Evolutionary conservation across 2,797 vertebrate species (phyloP).

Genomic region (Sebastes trivittatus): DNA sequence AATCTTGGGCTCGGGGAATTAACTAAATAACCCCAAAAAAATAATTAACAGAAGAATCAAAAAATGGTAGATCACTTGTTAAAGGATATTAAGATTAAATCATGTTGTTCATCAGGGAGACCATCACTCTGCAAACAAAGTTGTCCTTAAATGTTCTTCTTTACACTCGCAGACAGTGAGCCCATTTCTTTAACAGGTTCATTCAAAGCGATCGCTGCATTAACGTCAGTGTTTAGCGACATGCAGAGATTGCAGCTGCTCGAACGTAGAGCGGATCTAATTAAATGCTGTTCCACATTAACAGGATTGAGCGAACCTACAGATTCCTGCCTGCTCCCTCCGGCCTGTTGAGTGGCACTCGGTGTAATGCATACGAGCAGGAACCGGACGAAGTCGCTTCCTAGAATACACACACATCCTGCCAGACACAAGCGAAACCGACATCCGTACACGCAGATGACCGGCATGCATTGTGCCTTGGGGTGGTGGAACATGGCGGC

Average conservation of each 20-base stretch:
- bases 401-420: conserved; percentile 63
- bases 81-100: neutral
- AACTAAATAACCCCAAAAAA: neutral
- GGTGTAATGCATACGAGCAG: conserved; percentile 78
- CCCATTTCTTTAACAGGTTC: neutral
- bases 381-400: conserved; percentile 61
- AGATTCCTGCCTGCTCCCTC: conserved; percentile 61
- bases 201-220: conserved; percentile 16
- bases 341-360: conserved; percentile 78
- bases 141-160: neutral
- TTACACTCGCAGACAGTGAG: conserved; percentile 4
- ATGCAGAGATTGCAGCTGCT: conserved; percentile 53
- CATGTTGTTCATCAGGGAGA: neutral
- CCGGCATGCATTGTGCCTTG: conserved; percentile 66
- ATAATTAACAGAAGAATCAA: neutral
- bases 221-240: conserved; percentile 33
- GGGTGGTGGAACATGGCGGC: conserved; percentile 61
- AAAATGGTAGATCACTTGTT: neutral
- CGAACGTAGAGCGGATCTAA: conserved; percentile 76
- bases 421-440: conserved; percentile 68
- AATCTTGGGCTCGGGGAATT: neutral
- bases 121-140: conserved; percentile 2
- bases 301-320: conserved; percentile 81
- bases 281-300: conserved; percentile 85
- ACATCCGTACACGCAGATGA: conserved; percentile 67